Evolutionary conservation across 2,888 invertebrate genomes (phyloP).

Genomic region (Leucania comma): DNA sequence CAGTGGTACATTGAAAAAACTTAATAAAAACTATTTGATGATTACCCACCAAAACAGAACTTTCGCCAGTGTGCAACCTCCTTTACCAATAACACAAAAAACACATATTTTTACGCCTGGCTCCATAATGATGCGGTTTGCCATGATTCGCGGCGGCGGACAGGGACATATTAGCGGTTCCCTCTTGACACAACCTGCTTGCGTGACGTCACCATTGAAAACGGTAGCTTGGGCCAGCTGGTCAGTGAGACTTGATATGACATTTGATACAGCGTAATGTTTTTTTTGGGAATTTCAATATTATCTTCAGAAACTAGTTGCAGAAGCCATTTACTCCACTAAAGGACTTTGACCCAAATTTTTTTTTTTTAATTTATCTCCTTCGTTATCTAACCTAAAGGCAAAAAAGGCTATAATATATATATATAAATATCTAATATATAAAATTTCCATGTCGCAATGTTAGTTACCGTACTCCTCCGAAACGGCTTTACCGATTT

Average conservation of each 20-base stretch:
- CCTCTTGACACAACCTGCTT: conserved; percentile 50
- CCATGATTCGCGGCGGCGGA: conserved; percentile 69
- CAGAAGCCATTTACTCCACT: too few relatives aligned
- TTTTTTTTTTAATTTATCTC: too few relatives aligned
- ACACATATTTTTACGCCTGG: conserved; percentile 60
- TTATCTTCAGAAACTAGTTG: too few relatives aligned
- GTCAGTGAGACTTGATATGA: neutral
- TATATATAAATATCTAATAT: too few relatives aligned
- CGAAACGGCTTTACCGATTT: too few relatives aligned
- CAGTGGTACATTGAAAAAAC: too few relatives aligned
- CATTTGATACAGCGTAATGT: neutral
- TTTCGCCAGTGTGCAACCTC: neutral
- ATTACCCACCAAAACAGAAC: neutral
- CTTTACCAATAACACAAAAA: conserved; percentile 54
- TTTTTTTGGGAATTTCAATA: neutral
- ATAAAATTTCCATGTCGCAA: too few relatives aligned
- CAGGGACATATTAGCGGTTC: conserved; percentile 73
- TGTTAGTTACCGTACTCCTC: too few relatives aligned
- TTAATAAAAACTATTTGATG: too few relatives aligned
- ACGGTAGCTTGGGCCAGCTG: conserved; percentile 55
- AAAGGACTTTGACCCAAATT: too few relatives aligned
- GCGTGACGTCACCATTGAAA: conserved; percentile 53
- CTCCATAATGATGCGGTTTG: conserved; percentile 68
- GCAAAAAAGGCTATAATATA: too few relatives aligned
- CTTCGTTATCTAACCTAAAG: too few relatives aligned